Percentiles rank a stretch among this genome's conserved stretches.
These are phyloP conservation scores for Odontamblyopus rebecca DNA, from an alignment of 2,797 vertebrate species.

Conservation along the genomic window DNA sequence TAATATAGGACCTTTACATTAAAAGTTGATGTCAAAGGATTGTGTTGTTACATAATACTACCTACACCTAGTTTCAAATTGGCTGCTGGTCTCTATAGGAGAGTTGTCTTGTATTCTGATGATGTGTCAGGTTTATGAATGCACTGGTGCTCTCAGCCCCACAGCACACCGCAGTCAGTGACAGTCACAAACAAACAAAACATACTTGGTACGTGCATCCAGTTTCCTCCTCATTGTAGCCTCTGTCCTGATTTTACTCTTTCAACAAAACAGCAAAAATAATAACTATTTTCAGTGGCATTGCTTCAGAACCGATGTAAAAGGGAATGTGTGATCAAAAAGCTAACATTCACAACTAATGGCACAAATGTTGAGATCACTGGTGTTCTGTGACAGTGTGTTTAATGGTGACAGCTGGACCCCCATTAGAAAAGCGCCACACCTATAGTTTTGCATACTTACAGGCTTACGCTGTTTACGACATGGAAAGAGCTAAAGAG, in stretches of 20 bases:
- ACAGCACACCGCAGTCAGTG: slow-evolving; percentile 41
- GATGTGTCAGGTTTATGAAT: slow-evolving; percentile 53
- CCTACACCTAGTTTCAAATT: slow-evolving; percentile 36
- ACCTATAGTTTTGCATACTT: slow-evolving; percentile 34
- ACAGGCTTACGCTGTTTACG: slow-evolving; percentile 54
- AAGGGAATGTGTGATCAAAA: background rate
- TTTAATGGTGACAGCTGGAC: slow-evolving; percentile 14
- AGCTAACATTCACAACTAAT: slow-evolving; percentile 33
- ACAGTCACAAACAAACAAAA: slow-evolving; percentile 48
- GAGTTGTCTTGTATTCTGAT: slow-evolving; percentile 47
- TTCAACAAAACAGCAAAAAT: background rate
- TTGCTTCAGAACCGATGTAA: slow-evolving; percentile 17
- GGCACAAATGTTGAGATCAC: slow-evolving; percentile 12
- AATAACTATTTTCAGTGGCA: background rate
- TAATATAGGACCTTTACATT: background rate
- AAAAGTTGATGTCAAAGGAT: background rate
- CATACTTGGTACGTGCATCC: slow-evolving; percentile 15
- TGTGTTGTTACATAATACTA: background rate
- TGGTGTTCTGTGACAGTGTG: slow-evolving; percentile 2
- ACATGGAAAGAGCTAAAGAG: slow-evolving; percentile 53
- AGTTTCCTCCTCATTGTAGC: slow-evolving; percentile 12
- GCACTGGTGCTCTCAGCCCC: slow-evolving; percentile 47
- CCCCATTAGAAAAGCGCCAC: slow-evolving; percentile 21
- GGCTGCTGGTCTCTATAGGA: slow-evolving; percentile 22
- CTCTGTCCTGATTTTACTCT: slow-evolving; percentile 6